Evolutionary conservation across 1,140 invertebrate species (phyloP).

Genomic region (Bombus superbus): DNA sequence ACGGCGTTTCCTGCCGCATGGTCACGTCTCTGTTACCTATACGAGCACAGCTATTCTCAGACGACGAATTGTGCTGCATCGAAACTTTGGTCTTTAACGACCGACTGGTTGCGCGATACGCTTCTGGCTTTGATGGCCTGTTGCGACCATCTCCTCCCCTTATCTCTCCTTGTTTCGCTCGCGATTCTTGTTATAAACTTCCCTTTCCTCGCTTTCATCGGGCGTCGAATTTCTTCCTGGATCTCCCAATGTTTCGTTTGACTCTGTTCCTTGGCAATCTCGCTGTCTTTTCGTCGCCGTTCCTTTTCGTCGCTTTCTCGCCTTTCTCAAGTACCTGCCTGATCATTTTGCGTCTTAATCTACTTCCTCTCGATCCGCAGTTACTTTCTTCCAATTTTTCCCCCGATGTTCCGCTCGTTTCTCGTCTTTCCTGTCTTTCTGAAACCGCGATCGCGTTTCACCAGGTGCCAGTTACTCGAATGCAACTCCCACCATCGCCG

Average conservation of each 20-base stretch:
- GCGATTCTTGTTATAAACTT: constrained; percentile 1
- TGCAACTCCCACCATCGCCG: background rate
- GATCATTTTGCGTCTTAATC: too few relatives aligned
- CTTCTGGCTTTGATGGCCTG: constrained; percentile 68
- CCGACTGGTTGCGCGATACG: constrained; percentile 64
- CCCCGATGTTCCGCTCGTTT: background rate
- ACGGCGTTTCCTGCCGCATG: constrained; percentile 30
- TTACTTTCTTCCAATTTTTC: background rate
- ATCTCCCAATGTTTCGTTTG: background rate
- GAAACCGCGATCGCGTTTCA: constrained; percentile 8
- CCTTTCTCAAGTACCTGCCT: too few relatives aligned
- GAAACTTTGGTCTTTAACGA: constrained; percentile 72
- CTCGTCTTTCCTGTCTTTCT: too few relatives aligned
- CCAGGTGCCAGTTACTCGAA: constrained; percentile 4
- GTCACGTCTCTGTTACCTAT: constrained; percentile 36
- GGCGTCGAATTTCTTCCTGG: background rate
- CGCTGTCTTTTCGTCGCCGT: rapidly evolving
- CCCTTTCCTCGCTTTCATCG: background rate
- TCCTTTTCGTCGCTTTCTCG: background rate
- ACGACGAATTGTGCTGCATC: constrained; percentile 38
- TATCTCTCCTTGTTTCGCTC: constrained; percentile 42
- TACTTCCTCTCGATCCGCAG: background rate
- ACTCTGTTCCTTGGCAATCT: background rate
- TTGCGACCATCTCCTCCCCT: constrained; percentile 62
- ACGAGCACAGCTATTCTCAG: background rate